Percentiles rank a stretch among this genome's conserved stretches.
These are phyloP conservation scores for Sebastes fasciatus DNA, from an alignment of 2,113 vertebrate genomes.

Conservation along the genomic window DNA sequence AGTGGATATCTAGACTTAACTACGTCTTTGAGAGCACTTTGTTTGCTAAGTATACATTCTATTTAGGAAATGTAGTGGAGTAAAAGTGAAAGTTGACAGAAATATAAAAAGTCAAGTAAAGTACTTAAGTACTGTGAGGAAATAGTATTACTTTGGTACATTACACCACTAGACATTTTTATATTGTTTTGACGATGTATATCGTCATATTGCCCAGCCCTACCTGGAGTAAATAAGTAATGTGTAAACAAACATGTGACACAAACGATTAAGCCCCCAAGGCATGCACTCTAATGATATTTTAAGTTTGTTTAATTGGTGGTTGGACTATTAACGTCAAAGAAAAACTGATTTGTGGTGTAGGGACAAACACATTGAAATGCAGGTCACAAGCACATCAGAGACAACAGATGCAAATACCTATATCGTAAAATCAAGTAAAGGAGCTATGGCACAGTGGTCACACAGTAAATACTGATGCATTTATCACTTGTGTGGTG, in stretches of 20 bases:
- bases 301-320: background rate
- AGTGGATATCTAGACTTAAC: no score
- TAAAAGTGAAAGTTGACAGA: no score
- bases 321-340: background rate
- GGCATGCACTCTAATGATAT: background rate
- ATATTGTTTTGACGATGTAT: no score
- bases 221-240: no score
- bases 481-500: slow-evolving; percentile 12
- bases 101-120: no score
- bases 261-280: background rate
- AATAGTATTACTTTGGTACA: no score
- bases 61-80: no score
- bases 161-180: no score
- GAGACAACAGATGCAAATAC: background rate
- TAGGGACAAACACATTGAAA: background rate
- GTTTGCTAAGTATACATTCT: no score
- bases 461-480: slow-evolving; percentile 7
- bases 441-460: background rate
- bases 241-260: background rate
- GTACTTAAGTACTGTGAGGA: no score
- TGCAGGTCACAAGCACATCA: background rate
- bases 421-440: slow-evolving; percentile 8
- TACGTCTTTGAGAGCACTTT: no score
- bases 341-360: background rate
- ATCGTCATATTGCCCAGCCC: no score